Evolutionary conservation across 2,888 invertebrate genomes (phyloP).

Genomic region (Cancer borealis): DNA sequence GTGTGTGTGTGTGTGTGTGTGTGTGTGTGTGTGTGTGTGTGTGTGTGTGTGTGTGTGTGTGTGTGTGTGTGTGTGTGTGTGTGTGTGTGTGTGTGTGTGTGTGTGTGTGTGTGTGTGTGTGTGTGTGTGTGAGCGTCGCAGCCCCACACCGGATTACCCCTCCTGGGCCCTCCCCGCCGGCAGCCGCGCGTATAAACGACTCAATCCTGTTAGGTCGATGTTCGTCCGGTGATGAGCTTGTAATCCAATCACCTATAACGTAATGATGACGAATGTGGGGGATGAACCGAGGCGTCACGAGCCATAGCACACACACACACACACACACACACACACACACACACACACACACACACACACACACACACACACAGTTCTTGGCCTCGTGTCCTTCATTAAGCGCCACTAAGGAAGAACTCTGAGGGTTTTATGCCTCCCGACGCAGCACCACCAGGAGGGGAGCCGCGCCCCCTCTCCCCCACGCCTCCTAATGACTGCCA

Average conservation of each 20-base stretch:
- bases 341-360: constrained; percentile 36
- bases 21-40: constrained; percentile 51
- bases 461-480: background rate
- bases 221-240: constrained; percentile 66
- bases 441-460: background rate
- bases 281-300: constrained; percentile 48
- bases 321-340: constrained; percentile 40
- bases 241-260: constrained; percentile 71
- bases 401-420: too few relatives aligned
- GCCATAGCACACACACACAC: constrained; percentile 38
- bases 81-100: constrained; percentile 51
- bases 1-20: constrained; percentile 50
- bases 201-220: constrained; percentile 71
- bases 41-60: constrained; percentile 52
- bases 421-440: background rate
- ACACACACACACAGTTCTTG: constrained; percentile 12
- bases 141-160: background rate
- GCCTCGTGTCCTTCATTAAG: background rate
- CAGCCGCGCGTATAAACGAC: constrained; percentile 70
- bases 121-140: constrained; percentile 43
- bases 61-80: constrained; percentile 48
- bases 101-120: constrained; percentile 52
- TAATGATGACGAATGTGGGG: constrained; percentile 68
- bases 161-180: constrained; percentile 27
- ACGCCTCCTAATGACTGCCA: background rate